Percentiles rank a stretch among this genome's conserved stretches.
Conservation (phyloP, 1,140 invertebrate genomes). For the Anthonomus grandis region DNA sequence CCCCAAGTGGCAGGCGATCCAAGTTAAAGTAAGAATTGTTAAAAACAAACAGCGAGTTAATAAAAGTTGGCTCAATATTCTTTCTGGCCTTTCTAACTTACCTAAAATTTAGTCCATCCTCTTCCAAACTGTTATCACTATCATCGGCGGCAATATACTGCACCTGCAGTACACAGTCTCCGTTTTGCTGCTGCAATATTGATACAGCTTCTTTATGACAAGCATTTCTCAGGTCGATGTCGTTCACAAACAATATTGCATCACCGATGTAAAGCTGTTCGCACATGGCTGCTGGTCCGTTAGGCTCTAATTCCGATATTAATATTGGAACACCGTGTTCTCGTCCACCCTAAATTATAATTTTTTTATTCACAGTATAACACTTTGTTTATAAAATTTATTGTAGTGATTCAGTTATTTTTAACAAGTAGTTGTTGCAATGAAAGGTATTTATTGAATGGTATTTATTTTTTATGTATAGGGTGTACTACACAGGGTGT, state of each 20-base stretch:
- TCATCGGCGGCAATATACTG: constrained; percentile 71
- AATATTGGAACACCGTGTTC: constrained; percentile 84
- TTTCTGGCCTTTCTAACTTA: no score
- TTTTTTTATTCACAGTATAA: no score
- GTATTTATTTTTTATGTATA: no score
- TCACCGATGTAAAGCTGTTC: constrained; percentile 75
- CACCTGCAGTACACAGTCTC: constrained; percentile 67
- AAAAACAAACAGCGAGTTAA: no score
- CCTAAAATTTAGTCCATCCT: constrained; percentile 52
- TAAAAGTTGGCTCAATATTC: no score
- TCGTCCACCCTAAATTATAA: constrained; percentile 63
- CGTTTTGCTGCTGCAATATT: constrained; percentile 65
- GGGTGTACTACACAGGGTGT: no score
- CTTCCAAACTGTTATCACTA: constrained; percentile 54
- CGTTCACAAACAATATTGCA: constrained; percentile 77
- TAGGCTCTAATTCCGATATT: constrained; percentile 79
- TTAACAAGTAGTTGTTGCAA: no score
- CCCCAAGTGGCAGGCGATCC: no score
- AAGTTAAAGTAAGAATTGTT: no score
- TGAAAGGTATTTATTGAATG: no score
- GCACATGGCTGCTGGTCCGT: constrained; percentile 68
- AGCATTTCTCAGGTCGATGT: constrained; percentile 67
- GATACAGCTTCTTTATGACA: constrained; percentile 72
- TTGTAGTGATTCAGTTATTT: no score
- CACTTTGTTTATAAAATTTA: no score